phyloP scores from a whole-genome alignment of 2,113 vertebrate species.

The Tringa solitaria region DNA sequence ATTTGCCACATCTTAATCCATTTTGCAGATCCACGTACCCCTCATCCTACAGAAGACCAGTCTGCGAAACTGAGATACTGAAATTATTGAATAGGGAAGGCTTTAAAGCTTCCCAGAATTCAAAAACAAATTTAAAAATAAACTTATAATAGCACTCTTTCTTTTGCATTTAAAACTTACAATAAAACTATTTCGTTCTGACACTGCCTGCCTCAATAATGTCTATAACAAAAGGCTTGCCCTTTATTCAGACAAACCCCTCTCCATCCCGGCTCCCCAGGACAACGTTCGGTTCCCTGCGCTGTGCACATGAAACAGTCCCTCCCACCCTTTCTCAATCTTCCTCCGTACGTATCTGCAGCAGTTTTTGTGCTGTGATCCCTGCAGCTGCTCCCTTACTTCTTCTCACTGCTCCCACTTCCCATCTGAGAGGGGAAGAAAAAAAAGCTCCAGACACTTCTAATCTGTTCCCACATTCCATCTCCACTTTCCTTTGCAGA shows the following conservation, averaged over 20 bases:
- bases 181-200: not conserved
- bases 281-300: not conserved
- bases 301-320: not conserved
- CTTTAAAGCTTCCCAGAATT: not conserved
- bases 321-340: constrained; percentile 1
- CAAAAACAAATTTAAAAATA: not conserved
- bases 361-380: constrained; percentile 33
- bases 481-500: not conserved
- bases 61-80: not conserved
- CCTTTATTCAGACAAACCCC: not conserved
- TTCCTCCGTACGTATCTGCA: constrained; percentile 1
- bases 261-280: not conserved
- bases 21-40: not conserved
- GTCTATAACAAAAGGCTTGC: not conserved
- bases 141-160: not conserved
- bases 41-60: not conserved
- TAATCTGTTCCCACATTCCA: constrained; percentile 37
- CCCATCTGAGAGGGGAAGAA: constrained; percentile 37
- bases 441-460: constrained; percentile 34
- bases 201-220: not conserved
- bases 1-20: not conserved
- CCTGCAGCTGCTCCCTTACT: constrained; percentile 50
- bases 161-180: not conserved
- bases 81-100: not conserved
- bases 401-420: constrained; percentile 63